Conservation (phyloP, 2,888 invertebrate genomes). For the Lycia hirtaria region DNA sequence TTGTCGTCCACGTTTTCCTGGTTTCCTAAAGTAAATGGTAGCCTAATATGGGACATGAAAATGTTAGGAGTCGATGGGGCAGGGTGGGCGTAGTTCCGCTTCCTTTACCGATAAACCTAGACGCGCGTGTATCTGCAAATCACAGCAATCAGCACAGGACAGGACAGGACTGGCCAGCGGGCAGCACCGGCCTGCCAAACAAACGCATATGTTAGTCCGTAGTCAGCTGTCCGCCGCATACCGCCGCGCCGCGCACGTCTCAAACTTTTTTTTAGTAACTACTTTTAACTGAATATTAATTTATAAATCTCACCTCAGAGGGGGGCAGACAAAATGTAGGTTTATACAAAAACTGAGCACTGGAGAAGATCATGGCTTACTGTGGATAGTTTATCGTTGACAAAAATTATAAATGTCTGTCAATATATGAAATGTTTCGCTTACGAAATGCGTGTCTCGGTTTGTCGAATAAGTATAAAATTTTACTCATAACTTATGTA, state of each 20-base stretch:
- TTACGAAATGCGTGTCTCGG: slow-evolving; percentile 69
- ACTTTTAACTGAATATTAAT: slow-evolving; percentile 5
- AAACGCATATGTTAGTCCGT: slow-evolving; percentile 75
- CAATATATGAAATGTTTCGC: slow-evolving; percentile 45
- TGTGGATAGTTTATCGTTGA: not conserved
- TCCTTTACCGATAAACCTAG: slow-evolving; percentile 69
- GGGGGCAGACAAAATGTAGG: not conserved
- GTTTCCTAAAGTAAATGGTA: slow-evolving; percentile 34
- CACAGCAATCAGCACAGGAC: slow-evolving; percentile 81
- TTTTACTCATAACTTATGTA: slow-evolving; percentile 84
- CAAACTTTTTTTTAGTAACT: slow-evolving; percentile 5
- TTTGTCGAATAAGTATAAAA: slow-evolving; percentile 80
- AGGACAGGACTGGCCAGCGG: slow-evolving; percentile 85
- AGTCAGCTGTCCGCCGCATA: slow-evolving; percentile 56
- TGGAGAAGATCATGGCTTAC: not conserved
- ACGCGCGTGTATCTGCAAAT: slow-evolving; percentile 77
- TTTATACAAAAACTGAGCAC: not conserved
- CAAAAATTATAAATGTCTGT: slow-evolving; percentile 5
- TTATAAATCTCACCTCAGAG: not conserved
- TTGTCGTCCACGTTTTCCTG: slow-evolving; percentile 32
- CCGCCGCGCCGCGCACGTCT: slow-evolving; percentile 37
- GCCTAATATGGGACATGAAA: slow-evolving; percentile 39
- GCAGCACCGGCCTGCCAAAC: slow-evolving; percentile 85
- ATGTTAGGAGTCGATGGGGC: slow-evolving; percentile 48
- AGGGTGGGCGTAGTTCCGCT: slow-evolving; percentile 62